phyloP scores from a whole-genome alignment of 2,797 vertebrate genomes.

The Paramormyrops hopkinsi region DNA sequence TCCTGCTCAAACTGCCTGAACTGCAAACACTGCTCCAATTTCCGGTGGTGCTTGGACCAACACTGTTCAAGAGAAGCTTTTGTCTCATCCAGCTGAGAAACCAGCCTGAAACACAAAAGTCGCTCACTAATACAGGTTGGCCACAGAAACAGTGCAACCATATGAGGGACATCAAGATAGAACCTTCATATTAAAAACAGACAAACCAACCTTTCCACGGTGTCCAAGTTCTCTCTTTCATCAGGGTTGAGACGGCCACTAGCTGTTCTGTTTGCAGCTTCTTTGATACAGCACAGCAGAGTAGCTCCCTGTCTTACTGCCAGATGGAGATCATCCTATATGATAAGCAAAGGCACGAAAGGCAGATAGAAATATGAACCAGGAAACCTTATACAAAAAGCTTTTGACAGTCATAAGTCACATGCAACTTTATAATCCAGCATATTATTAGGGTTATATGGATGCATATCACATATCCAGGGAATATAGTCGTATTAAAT shows the following conservation, averaged over 20 bases:
- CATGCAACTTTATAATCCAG: background rate
- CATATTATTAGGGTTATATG: background rate
- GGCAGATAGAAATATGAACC: background rate
- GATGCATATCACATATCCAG: background rate
- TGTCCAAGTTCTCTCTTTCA: slow-evolving; percentile 80
- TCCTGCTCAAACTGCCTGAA: slow-evolving; percentile 87
- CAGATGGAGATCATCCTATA: slow-evolving; percentile 79
- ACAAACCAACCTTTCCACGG: slow-evolving; percentile 73
- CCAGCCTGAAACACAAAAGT: slow-evolving; percentile 63
- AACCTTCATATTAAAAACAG: background rate
- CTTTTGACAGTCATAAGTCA: background rate
- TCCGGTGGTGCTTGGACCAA: slow-evolving; percentile 84
- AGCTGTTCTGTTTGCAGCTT: slow-evolving; percentile 68
- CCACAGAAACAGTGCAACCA: background rate
- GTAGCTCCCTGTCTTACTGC: slow-evolving; percentile 83
- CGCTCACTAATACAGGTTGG: background rate
- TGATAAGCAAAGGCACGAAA: slow-evolving; percentile 4
- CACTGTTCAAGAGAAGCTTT: slow-evolving; percentile 88
- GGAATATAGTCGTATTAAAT: background rate
- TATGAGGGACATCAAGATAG: too few relatives aligned
- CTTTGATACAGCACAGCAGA: slow-evolving; percentile 76
- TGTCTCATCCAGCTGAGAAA: slow-evolving; percentile 86
- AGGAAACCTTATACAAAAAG: background rate
- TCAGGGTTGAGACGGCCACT: slow-evolving; percentile 73
- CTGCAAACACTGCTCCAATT: slow-evolving; percentile 85